Base-by-base conservation (phyloP, 2,797 vertebrate genomes). In the Gastrophryne carolinensis region DNA sequence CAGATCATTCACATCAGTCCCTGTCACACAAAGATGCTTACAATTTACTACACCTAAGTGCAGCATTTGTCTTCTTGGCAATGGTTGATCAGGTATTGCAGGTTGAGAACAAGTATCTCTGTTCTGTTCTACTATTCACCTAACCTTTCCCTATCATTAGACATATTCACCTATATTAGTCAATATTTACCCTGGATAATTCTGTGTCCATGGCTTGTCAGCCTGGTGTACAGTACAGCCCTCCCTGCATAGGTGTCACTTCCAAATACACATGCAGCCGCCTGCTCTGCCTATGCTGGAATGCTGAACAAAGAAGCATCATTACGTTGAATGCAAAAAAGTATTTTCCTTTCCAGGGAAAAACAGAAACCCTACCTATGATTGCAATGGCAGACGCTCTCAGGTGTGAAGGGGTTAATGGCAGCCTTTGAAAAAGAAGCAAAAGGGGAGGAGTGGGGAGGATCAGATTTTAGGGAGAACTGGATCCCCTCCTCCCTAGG, bases 401-500 rank as follows among this genome's bases (percentile, higher is more conserved):
- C 71, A 73, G 71, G 71, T 73, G 60, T 65, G 37, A 78, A 72
- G 8, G 68, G 39, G 75, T 78, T 78, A 72, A 78, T 63, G 67
- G n/a, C 23, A 65, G 37, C 23, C 50, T 77, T 57, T 78, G 60
- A 56, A 64, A 71, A 63, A 72, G 39, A 84, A 79, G 80, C 71
- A 60, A 73, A 75, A 57, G 72, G 77, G 79, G 84, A 57, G 81
- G 76, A 78, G 79, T 30, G 73, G 64, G 34, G 80, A 21, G 75
- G 75, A 78, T 78, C 67, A 72, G 67, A 72, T 78, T 78, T 78
- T 78, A 70, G 81, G 76, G 61, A 13, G 44, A 76, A 72, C 56
- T 77, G 65, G 75, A 49, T 78, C 82, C 90, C 90, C 92, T 91
- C 90, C 91, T 88, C 82, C 90, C 70, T 68, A 58, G 12, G 58